Percentiles rank a stretch among this genome's conserved stretches.
Conservation (phyloP, 2,888 invertebrate genomes). For the Hirtodrosophila duncani region DNA sequence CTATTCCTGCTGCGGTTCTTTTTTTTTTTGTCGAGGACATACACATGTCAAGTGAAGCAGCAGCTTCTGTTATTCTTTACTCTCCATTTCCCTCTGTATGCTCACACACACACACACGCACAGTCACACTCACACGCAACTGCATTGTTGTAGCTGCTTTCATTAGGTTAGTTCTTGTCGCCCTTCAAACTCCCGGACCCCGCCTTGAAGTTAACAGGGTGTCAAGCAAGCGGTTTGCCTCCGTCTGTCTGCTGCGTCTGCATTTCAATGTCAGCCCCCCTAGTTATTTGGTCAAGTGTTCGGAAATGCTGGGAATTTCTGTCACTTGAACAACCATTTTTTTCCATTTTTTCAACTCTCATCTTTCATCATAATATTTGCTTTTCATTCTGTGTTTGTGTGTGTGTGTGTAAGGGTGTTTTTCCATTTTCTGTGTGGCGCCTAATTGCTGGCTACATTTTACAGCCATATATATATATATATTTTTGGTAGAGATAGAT, state of each 20-base stretch:
- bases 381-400: slow-evolving; percentile 40
- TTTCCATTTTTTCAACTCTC: slow-evolving; percentile 20
- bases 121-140: too few relatives aligned
- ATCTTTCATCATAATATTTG: slow-evolving; percentile 51
- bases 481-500: slow-evolving; percentile 43
- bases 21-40: slow-evolving; percentile 25
- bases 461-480: too few relatives aligned
- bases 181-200: too few relatives aligned
- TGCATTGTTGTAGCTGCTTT: slow-evolving; percentile 33
- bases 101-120: too few relatives aligned
- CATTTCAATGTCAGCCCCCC: slow-evolving; percentile 23
- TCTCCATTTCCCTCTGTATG: slow-evolving; percentile 8
- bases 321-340: slow-evolving; percentile 26
- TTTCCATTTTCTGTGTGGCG: slow-evolving; percentile 10
- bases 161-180: slow-evolving; percentile 44
- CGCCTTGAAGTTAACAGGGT: slow-evolving; percentile 46
- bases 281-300: slow-evolving; percentile 54
- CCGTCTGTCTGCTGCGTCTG: background rate
- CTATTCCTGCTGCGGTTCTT: slow-evolving; percentile 9
- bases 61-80: slow-evolving; percentile 36
- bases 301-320: too few relatives aligned
- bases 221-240: slow-evolving; percentile 49
- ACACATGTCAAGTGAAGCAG: slow-evolving; percentile 32
- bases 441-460: slow-evolving; percentile 58
- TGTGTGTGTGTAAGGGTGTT: slow-evolving; percentile 5